These are phyloP conservation scores for Carposina sasakii DNA, from an alignment of 1,140 invertebrate species.

Conservation along the genomic window DNA sequence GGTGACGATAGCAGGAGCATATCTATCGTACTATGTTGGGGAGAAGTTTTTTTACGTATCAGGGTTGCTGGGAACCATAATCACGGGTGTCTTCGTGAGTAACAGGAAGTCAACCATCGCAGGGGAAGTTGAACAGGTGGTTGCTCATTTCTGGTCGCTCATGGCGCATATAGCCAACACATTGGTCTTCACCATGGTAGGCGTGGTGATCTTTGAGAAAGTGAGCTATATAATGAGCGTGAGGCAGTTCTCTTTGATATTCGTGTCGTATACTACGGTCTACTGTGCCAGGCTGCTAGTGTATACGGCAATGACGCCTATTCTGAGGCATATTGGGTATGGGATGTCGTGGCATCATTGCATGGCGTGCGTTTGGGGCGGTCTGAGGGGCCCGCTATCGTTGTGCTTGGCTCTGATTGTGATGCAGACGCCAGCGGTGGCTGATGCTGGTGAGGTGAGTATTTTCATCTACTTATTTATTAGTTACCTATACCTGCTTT, in stretches of 20 bases:
- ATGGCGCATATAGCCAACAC: slow-evolving; percentile 47
- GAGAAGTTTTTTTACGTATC: slow-evolving; percentile 62
- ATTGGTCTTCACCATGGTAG: slow-evolving; percentile 54
- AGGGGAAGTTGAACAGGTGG: slow-evolving; percentile 48
- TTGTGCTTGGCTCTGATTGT: slow-evolving; percentile 53
- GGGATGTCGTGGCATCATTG: slow-evolving; percentile 58
- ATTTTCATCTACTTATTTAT: slow-evolving; percentile 1
- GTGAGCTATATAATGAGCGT: slow-evolving; percentile 45
- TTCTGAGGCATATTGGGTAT: slow-evolving; percentile 48
- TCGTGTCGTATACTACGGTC: slow-evolving; percentile 58
- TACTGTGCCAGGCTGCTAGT: slow-evolving; percentile 51
- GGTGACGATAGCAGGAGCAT: slow-evolving; percentile 47
- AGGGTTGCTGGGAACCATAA: slow-evolving; percentile 47
- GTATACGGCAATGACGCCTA: slow-evolving; percentile 48
- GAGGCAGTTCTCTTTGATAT: slow-evolving; percentile 39
- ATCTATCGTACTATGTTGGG: slow-evolving; percentile 57
- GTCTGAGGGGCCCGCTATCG: slow-evolving; percentile 46
- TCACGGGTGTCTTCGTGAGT: slow-evolving; percentile 51
- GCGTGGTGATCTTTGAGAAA: slow-evolving; percentile 58
- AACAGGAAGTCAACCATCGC: slow-evolving; percentile 48
- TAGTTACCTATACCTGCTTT: too few species aligned
- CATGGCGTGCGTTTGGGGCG: slow-evolving; percentile 59
- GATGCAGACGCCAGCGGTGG: slow-evolving; percentile 41
- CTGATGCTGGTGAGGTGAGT: slow-evolving; percentile 47
- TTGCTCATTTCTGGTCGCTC: slow-evolving; percentile 49